Evolutionary conservation across 2,113 vertebrate species (phyloP), one percentile per base, ranked within the genome.

Genomic region (Meriones unguiculatus): DNA sequence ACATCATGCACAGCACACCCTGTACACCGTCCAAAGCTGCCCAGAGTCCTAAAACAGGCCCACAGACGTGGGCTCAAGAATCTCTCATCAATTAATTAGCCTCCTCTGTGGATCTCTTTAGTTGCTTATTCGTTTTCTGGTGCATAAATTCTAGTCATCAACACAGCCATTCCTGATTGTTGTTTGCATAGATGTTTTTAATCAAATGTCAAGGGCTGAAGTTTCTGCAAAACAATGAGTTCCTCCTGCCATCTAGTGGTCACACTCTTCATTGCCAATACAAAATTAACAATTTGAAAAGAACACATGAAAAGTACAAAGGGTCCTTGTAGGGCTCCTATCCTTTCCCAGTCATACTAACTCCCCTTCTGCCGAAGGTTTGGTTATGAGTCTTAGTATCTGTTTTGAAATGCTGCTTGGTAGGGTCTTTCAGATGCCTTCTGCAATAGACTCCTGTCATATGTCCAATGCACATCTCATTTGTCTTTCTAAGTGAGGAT

Each of bases 191-290:
- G 62, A 14, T 50, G 24, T 86, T 86, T 67, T 86, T 50, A 85
- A 65, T 52, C 10, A 24, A 52, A 80, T 9, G 3, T 38, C 30
- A 8, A 41, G 18, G 15, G 1, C 50, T 20, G 1, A 54, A 76
- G 32, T 12, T 3, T 22, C 24, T 12, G 13, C 7, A 0, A 14
- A 54, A 75, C 1, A 0, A 2, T 5, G 52, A 7, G 10, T 54
- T 4, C 11, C 54, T 87, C 62, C 91, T 90, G 95, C 95, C 93
- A 78, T 18, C 97, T 96, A 59, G 75, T 78, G 95, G 93, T 22
- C 0, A 14, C 1, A 14, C 0, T 22, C 24, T 64, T 64, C 22
- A 72, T 38, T n/a, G 88, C 28, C 0, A 5, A 20, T 1, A 22
- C 46, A 32, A 75, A 93, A 70, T 4, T 5, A 30, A 41, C 20